Percentiles rank a stretch among this genome's conserved stretches.
Evolutionary conservation across 1,140 invertebrate species (phyloP).

Genomic region (Nasonia vitripennis): DNA sequence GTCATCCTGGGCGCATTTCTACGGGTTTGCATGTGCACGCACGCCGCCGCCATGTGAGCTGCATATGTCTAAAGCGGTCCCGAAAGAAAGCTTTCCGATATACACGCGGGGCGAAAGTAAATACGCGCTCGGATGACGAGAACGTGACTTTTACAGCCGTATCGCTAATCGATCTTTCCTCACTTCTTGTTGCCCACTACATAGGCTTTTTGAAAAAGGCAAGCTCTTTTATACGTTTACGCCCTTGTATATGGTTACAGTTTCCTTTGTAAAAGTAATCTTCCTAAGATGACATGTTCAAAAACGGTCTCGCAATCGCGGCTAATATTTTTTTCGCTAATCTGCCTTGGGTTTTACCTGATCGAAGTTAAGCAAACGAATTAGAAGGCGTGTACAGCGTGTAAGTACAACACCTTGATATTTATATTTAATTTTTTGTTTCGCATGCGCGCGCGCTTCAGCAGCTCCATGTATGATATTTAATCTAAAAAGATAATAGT

Average conservation of each 20-base stretch:
- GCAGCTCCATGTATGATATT: constrained; percentile 36
- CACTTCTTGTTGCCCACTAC: not conserved
- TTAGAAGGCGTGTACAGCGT: not conserved
- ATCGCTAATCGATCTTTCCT: constrained; percentile 28
- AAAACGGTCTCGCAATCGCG: too few relatives aligned
- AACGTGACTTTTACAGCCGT: not conserved
- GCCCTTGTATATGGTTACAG: too few relatives aligned
- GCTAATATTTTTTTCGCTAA: not conserved
- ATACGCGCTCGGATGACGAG: not conserved
- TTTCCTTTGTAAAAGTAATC: too few relatives aligned
- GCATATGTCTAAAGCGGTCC: not conserved
- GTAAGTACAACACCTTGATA: not conserved
- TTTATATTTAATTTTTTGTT: not conserved
- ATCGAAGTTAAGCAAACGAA: not conserved
- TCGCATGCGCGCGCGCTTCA: not conserved
- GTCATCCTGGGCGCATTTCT: constrained; percentile 28
- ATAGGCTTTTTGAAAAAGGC: not conserved
- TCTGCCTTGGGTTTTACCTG: not conserved
- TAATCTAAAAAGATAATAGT: constrained; percentile 52
- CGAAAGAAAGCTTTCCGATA: not conserved
- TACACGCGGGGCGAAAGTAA: not conserved
- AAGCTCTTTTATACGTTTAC: not conserved
- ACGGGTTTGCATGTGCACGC: constrained; percentile 5
- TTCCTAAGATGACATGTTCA: too few relatives aligned
- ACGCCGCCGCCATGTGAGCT: not conserved